Percentiles rank a stretch among this genome's conserved stretches.
phyloP scores from a whole-genome alignment of 2,797 vertebrate species.

The Anniella stebbinsi region DNA sequence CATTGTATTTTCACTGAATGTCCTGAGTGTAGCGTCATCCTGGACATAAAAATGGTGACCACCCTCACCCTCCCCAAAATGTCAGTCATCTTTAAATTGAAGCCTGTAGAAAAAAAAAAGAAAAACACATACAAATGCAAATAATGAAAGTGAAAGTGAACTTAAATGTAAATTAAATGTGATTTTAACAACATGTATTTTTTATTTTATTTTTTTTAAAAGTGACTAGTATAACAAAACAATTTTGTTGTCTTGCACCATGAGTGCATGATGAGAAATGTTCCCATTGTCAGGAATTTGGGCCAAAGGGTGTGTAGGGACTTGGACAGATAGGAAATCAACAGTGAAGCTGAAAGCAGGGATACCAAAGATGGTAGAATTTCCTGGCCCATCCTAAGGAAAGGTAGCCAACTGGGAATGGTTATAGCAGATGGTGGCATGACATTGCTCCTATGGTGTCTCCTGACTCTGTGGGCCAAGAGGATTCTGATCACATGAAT shows the following conservation, averaged over 20 bases:
- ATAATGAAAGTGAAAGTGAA: no score
- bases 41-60: background rate
- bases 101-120: background rate
- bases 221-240: no score
- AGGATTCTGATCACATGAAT: background rate
- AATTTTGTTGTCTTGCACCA: background rate
- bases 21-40: background rate
- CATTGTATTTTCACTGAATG: background rate
- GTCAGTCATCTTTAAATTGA: background rate
- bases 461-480: background rate
- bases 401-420: background rate
- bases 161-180: background rate
- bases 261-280: no score
- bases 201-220: no score
- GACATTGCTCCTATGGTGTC: background rate
- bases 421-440: background rate
- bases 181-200: background rate
- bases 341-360: background rate
- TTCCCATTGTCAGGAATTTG: background rate
- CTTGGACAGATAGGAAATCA: no score
- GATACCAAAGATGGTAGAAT: background rate
- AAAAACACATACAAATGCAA: background rate
- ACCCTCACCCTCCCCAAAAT: background rate
- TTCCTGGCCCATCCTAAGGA: background rate
- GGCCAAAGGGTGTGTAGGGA: background rate